phyloP scores from a whole-genome alignment of 2,888 invertebrate genomes.

The Eupsilia transversa region DNA sequence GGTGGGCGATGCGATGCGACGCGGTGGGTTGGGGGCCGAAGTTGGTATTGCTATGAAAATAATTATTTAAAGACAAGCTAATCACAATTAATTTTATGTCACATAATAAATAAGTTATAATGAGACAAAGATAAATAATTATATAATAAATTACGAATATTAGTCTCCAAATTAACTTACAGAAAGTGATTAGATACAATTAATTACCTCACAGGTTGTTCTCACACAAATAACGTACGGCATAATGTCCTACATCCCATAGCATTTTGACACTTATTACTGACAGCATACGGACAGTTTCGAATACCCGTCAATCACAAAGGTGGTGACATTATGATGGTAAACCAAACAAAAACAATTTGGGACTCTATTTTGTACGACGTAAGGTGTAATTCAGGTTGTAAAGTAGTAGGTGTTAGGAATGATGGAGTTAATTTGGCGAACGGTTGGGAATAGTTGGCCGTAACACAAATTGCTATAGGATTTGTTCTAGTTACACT shows the following conservation, averaged over 20 bases:
- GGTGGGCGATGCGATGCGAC: no score
- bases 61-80: conserved; percentile 24
- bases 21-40: no score
- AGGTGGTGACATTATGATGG: conserved; percentile 56
- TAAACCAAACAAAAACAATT: conserved; percentile 3
- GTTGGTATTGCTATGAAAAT: neutral
- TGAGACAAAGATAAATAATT: conserved; percentile 42
- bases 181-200: conserved; percentile 50
- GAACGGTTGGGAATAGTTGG: conserved; percentile 63
- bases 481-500: conserved; percentile 47
- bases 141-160: conserved; percentile 48
- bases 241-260: conserved; percentile 9
- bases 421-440: conserved; percentile 62
- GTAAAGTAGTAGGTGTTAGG: conserved; percentile 25
- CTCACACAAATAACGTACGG: conserved; percentile 30
- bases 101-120: conserved; percentile 33
- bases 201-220: conserved; percentile 60
- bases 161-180: conserved; percentile 43
- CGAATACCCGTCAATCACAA: conserved; percentile 46
- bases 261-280: conserved; percentile 44
- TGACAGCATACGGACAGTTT: conserved; percentile 39
- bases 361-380: neutral
- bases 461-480: conserved; percentile 55
- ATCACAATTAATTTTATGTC: conserved; percentile 38
- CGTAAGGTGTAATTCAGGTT: conserved; percentile 28